Conservation (phyloP, 2,888 invertebrate genomes). For the Habrosyne pyritoides region DNA sequence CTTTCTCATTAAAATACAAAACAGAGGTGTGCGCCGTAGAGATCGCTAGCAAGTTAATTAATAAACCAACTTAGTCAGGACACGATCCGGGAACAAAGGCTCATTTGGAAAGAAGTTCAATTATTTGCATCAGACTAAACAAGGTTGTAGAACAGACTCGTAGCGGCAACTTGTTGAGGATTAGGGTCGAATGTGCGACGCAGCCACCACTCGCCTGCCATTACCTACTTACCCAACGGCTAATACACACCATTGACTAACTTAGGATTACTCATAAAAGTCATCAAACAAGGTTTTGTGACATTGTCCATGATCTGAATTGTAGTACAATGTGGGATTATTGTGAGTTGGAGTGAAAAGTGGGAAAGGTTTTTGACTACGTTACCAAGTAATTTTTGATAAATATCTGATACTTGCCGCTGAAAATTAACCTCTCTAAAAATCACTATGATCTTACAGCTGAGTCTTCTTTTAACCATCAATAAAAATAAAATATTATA, state of each 20-base stretch:
- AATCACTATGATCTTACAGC: no score
- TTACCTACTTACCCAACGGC: conserved; percentile 1
- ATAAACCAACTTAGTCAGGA: conserved; percentile 25
- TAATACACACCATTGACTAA: background rate
- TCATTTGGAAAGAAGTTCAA: conserved; percentile 27
- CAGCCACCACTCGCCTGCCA: background rate
- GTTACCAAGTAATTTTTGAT: no score
- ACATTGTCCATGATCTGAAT: background rate
- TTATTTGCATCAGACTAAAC: conserved; percentile 22
- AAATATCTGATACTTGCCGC: no score
- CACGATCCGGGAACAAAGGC: conserved; percentile 20
- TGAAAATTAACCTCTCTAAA: no score
- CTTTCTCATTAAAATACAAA: conserved; percentile 15
- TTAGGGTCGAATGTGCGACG: conserved; percentile 7
- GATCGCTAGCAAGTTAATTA: conserved; percentile 30
- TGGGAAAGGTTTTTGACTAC: no score
- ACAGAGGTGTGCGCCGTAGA: conserved; percentile 20
- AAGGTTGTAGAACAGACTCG: conserved; percentile 11
- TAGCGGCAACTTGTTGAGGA: conserved; percentile 18
- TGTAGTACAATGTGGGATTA: background rate
- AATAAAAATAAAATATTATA: no score
- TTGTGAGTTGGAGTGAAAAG: background rate
- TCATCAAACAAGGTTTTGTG: background rate
- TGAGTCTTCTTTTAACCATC: no score
- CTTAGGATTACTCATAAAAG: background rate